Percentiles rank a stretch among this genome's conserved stretches.
Evolutionary conservation across 2,797 vertebrate species (phyloP).

Genomic region (Malurus splendens): DNA sequence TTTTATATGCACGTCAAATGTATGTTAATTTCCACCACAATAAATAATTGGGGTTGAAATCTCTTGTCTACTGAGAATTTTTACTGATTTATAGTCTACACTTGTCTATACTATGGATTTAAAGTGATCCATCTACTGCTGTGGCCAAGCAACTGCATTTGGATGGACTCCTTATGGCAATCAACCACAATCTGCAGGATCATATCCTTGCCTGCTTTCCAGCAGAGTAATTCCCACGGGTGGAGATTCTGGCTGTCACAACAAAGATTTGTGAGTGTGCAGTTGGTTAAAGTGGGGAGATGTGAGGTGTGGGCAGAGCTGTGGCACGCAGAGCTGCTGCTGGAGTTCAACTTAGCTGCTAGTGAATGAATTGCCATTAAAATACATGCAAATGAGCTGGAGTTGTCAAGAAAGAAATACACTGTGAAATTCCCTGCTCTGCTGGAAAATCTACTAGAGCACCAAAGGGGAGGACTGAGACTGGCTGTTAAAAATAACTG

Average conservation of each 20-base stretch:
- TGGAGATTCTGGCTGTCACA: neutral
- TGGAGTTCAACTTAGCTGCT: neutral
- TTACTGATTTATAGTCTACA: neutral
- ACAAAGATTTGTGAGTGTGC: neutral
- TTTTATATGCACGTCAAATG: neutral
- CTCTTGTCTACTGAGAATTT: neutral
- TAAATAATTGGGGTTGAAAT: slow-evolving; percentile 16
- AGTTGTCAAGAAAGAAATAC: neutral
- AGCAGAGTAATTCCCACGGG: neutral
- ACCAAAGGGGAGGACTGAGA: neutral
- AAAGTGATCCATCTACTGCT: neutral
- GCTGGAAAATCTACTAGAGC: neutral
- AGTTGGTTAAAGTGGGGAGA: neutral
- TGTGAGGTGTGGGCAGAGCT: neutral
- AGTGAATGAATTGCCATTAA: neutral
- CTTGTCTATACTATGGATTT: neutral
- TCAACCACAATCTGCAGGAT: neutral
- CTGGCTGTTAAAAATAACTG: neutral
- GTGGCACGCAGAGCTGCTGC: neutral
- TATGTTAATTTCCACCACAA: neutral
- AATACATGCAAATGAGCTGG: neutral
- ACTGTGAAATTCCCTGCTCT: neutral
- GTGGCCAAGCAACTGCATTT: neutral
- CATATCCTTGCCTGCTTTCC: neutral
- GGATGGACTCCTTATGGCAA: neutral